phyloP scores from a whole-genome alignment of 1,140 invertebrate genomes.

The Apis cerana region DNA sequence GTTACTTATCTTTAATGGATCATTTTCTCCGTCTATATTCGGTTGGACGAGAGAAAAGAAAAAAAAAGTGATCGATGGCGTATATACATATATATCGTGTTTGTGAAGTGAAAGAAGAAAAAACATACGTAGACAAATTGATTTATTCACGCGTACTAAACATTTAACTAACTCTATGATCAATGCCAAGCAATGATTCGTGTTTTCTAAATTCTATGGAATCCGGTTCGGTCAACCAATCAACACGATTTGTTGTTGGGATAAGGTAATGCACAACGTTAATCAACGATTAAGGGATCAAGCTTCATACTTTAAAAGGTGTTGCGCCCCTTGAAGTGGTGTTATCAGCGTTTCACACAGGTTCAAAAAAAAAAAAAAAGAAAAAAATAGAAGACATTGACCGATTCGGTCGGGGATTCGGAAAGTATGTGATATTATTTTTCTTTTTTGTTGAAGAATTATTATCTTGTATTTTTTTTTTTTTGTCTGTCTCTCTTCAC shows the following conservation, averaged over 20 bases:
- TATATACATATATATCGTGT: background rate
- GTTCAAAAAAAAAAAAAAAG: constrained; percentile 28
- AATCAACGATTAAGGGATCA: constrained; percentile 52
- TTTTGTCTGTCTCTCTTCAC: background rate
- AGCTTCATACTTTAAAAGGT: constrained; percentile 37
- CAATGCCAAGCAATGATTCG: constrained; percentile 15
- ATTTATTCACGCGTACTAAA: background rate
- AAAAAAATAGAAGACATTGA: constrained; percentile 9
- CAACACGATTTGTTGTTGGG: constrained; percentile 18
- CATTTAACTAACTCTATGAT: background rate
- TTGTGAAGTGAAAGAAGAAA: background rate
- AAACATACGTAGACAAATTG: background rate
- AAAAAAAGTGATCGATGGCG: background rate
- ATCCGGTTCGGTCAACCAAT: background rate
- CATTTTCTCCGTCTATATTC: background rate
- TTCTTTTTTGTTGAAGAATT: background rate
- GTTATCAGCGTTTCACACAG: constrained; percentile 57
- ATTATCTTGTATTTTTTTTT: constrained; percentile 1
- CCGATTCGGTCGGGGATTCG: too few species aligned
- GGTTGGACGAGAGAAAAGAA: background rate
- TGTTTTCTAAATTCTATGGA: background rate
- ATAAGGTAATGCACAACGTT: constrained; percentile 56
- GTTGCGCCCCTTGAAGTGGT: constrained; percentile 1
- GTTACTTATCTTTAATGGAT: too few species aligned
- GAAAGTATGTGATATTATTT: too few species aligned